Conservation (phyloP, 2,888 invertebrate genomes). For the Omphaloscelis lunosa region DNA sequence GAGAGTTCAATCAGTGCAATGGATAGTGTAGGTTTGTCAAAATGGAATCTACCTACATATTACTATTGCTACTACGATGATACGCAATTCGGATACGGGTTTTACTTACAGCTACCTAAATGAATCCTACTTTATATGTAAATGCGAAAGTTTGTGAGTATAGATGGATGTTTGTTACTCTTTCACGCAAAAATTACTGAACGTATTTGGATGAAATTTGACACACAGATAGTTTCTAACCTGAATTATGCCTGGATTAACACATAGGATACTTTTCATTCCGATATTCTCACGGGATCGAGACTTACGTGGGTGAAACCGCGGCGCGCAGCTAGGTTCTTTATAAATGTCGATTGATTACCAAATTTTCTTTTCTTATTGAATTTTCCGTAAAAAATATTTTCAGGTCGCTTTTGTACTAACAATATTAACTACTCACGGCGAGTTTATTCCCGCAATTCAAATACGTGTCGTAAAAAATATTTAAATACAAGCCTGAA, state of each 20-base stretch:
- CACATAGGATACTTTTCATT: too few species aligned
- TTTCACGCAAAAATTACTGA: too few species aligned
- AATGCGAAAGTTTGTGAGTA: too few species aligned
- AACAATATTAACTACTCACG: neutral
- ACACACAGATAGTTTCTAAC: too few species aligned
- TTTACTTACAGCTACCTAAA: neutral
- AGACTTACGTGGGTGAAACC: too few species aligned
- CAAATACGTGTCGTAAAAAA: slow-evolving; percentile 40
- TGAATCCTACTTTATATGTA: too few species aligned
- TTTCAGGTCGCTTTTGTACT: neutral
- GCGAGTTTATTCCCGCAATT: slow-evolving; percentile 20
- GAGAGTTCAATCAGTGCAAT: slow-evolving; percentile 4
- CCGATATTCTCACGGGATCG: too few species aligned
- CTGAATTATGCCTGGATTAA: too few species aligned
- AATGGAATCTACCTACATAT: neutral
- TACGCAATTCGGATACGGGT: neutral
- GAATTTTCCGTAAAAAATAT: neutral
- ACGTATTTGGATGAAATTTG: too few species aligned
- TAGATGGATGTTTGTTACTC: too few species aligned
- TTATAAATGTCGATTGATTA: neutral
- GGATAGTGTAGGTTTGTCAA: slow-evolving; percentile 7
- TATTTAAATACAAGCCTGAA: slow-evolving; percentile 56
- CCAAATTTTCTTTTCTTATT: neutral
- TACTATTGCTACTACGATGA: neutral
- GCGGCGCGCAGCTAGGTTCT: too few species aligned